Base-by-base conservation (phyloP, 2,888 invertebrate genomes). In the Cantharis flavilabris region DNA sequence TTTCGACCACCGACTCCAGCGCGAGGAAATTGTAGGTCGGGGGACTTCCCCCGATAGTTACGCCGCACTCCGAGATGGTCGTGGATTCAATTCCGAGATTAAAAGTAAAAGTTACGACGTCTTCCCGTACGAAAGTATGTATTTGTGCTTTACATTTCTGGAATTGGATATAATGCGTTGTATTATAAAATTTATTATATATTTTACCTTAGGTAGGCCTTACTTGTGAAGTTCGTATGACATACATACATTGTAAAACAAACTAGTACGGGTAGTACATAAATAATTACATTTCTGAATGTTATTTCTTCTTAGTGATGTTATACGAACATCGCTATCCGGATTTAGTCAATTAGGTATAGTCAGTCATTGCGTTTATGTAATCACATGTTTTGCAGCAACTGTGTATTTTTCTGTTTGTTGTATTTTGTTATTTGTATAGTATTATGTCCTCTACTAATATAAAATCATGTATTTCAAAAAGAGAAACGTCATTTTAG, bases 371-470 rank as follows among this genome's bases (percentile, higher is more conserved):
- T 79, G 70, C 76, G 77, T 81, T 81, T 77, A 79, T 80, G 78
- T 76, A 81, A 76, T 80, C 79, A 79, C 79, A 80, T 81, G 80
- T 81, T 81, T 81, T 81, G 73, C 81, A 80, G 79, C 76, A 73
- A 78, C 77, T 76, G 69, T 77, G 75, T 77, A 75, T 73, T 76
- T 69, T 77, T 80, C 71, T 75, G 75, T 79, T 78, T 80, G 80
- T 80, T 76, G 72, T 73, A 78, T 79, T 81, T 80, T 80, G 80
- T 83, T 80, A 80, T 77, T 77, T 82, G 80, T 82, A 81, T 82
- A 81, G 81, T 81, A 80, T 82, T 83, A 83, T 82, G 80, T 83
- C 83, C 83, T 83, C 80, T 83, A 83, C 82, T 84, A 81, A 82
- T 82, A 82, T 67, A 23, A 67, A 67, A 67, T 83, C 83, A 83